Evolutionary conservation across 2,113 vertebrate species (phyloP).

Genomic region (Hippocampus zosterae): DNA sequence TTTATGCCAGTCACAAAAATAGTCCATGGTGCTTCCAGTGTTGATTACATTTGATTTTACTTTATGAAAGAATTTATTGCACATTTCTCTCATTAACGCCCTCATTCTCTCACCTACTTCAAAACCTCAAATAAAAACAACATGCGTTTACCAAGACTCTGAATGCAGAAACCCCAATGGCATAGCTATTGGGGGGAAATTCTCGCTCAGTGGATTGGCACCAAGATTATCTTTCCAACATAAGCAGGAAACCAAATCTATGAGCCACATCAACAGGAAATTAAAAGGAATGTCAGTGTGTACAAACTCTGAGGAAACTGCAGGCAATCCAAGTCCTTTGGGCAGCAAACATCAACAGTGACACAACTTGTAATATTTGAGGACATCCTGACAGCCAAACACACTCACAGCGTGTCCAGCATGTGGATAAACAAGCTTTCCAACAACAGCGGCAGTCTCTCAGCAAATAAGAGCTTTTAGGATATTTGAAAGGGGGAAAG

Average conservation of each 20-base stretch:
- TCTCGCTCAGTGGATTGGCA: conserved; percentile 30
- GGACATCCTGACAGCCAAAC: conserved; percentile 27
- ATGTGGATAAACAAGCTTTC: conserved; percentile 38
- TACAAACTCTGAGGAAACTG: conserved; percentile 33
- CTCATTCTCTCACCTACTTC: background rate
- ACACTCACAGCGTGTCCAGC: conserved; percentile 14
- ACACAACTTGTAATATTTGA: conserved; percentile 22
- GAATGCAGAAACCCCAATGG: background rate
- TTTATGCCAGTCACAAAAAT: no score
- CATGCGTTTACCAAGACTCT: background rate
- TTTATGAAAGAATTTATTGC: background rate
- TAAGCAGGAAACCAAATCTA: conserved; percentile 63
- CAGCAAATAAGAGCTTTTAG: conserved; percentile 31
- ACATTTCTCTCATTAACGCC: background rate
- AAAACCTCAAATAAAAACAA: background rate
- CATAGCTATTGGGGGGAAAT: background rate
- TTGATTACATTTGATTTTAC: background rate
- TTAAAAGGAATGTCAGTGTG: conserved; percentile 62
- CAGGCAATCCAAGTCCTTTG: conserved; percentile 17
- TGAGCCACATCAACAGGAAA: conserved; percentile 65
- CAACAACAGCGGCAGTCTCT: conserved; percentile 15
- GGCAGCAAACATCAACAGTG: conserved; percentile 23
- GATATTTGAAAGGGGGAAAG: conserved; percentile 3
- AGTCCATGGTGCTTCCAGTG: background rate
- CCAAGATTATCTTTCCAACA: conserved; percentile 42